Base-by-base conservation (phyloP, 2,113 vertebrate species). In the Clinocottus analis region DNA sequence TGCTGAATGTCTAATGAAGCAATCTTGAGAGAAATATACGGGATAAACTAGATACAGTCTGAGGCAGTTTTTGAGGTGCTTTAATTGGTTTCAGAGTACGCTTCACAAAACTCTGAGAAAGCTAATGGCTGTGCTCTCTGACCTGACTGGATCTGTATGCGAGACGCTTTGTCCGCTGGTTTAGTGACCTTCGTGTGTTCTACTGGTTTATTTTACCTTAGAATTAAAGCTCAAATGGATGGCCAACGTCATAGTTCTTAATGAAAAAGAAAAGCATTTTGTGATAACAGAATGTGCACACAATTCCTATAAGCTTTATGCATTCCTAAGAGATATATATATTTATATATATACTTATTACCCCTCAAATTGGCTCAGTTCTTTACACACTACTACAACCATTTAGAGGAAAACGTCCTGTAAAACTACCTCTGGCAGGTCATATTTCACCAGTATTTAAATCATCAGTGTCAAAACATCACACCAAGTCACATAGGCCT, bases 41-140 rank as follows among this genome's bases (percentile, higher is more conserved):
- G 41, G 41, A 78, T 66, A 81, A 86, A 85, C 45, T 68, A 72
- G 49, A 74, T 67, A 41, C 56, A 77, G 79, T 68, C 61, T 69
- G 82, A 39, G 31, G 67, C 63, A 56, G 70, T 79, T 63, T n/a
- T 51, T 71, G 31, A 83, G 43, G 14, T 27, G 49, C 14, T 58
- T 74, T 80, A 88, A 88, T 87, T 87, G 78, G 62, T 75, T 87
- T 75, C 88, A 82, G 47, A 84, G 75, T 41, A 27, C 1, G 0
- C 11, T 45, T 75, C 23, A 25, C 43, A 58, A 51, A 69, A 31
- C 39, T 69, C 17, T 37, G 23, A 68, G 41, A 31, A 10, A 67
- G 23, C 43, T 47, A 33, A 67, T 23, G 31, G 31, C 68, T 66
- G 25, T 31, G 33, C 80, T 66, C 66, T 61, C 3, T 83, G 85